These are phyloP conservation scores for Osedax frankpressi DNA, from an alignment of 2,888 invertebrate species.

Conservation along the genomic window DNA sequence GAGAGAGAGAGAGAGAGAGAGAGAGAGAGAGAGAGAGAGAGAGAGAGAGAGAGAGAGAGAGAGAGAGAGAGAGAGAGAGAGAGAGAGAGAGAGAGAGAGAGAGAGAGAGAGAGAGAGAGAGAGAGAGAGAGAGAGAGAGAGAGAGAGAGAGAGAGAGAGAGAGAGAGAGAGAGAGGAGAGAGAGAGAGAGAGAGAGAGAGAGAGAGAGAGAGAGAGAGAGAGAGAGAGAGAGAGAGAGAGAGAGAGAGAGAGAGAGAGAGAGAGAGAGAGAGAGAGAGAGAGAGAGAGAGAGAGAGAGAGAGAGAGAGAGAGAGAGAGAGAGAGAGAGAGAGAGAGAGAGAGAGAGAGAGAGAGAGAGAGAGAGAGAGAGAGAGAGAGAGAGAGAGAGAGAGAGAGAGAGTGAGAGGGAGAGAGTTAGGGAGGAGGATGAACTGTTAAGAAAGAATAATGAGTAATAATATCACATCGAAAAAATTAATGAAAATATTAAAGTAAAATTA, in stretches of 20 bases:
- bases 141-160: no score
- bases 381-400: slow-evolving; percentile 9
- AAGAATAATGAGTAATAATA: no score
- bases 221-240: not conserved
- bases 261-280: not conserved
- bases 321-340: slow-evolving; percentile 21
- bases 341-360: slow-evolving; percentile 14
- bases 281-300: not conserved
- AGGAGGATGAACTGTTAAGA: no score
- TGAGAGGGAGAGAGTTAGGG: not conserved
- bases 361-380: slow-evolving; percentile 6
- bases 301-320: slow-evolving; percentile 36
- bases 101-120: not conserved
- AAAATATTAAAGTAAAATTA: no score
- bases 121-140: slow-evolving; percentile 1
- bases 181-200: no score
- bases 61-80: not conserved
- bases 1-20: not conserved
- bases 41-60: not conserved
- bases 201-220: not conserved
- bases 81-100: not conserved
- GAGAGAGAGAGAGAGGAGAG: not conserved
- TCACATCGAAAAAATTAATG: no score
- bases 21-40: not conserved
- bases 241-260: slow-evolving; percentile 9